Evolutionary conservation across 2,888 invertebrate genomes (phyloP), one percentile per base, ranked within the genome.

Genomic region (Esperia sulphurella): DNA sequence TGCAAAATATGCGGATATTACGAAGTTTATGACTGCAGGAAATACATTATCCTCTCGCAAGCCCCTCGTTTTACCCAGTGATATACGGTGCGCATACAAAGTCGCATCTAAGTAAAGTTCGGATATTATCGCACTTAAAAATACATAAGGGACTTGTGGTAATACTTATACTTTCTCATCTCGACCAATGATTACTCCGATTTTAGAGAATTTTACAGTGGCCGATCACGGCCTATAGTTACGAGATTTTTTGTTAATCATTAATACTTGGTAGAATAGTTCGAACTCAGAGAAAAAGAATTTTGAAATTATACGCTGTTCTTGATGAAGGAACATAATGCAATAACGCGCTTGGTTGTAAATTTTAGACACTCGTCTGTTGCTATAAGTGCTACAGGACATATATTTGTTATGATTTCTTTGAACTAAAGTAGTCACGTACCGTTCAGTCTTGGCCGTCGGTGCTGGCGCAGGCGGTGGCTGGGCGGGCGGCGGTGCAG

Each of bases 401-500:
- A n/a, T n/a, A n/a, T n/a, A n/a, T n/a, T n/a, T n/a, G n/a, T n/a
- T n/a, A n/a, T n/a, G n/a, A n/a, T n/a, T n/a, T n/a, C n/a, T n/a
- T n/a, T n/a, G n/a, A n/a, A n/a, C n/a, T n/a, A 8, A 7, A 30
- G 35, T 35, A 35, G 8, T 14, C n/a, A 46, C 57, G 59, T 83
- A 92, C 92, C 88, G 78, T 75, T 90, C 89, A 70, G 84, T 72
- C 72, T 90, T 88, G 41, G 78, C 63, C 52, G 83, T 54, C n/a
- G 63, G 79, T 69, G 83, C 50, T 59, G 75, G 55, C 47, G 78
- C 47, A 53, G 83, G 81, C 12, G 88, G 71, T 33, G 88, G 75
- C 63, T 82, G 80, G 50, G 84, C 73, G 47, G 90, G 83, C 44
- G 87, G 80, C 47, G 90, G 79, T 58, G 83, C 64, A 39, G 84